These are phyloP conservation scores for Drosophila tanythrix DNA, from an alignment of 2,888 invertebrate species.

Conservation along the genomic window DNA sequence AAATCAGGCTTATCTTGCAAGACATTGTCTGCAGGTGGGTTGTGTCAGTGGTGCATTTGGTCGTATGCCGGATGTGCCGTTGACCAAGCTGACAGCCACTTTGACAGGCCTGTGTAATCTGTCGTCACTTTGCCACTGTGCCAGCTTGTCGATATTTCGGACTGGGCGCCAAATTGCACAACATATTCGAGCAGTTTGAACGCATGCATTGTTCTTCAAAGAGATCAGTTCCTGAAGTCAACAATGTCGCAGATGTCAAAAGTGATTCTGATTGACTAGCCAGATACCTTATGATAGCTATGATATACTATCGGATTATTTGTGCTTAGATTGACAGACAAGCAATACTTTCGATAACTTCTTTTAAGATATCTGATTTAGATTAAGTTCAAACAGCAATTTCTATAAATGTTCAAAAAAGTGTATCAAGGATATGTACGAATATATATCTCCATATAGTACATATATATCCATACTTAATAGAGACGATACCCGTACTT, in stretches of 20 bases:
- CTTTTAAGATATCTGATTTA: background rate
- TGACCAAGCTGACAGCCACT: slow-evolving; percentile 13
- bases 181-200: background rate
- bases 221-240: background rate
- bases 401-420: background rate
- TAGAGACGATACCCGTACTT: background rate
- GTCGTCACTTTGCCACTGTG: slow-evolving; percentile 15
- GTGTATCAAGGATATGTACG: no score
- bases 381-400: background rate
- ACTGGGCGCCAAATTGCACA: slow-evolving; percentile 30
- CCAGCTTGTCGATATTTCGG: slow-evolving; percentile 5
- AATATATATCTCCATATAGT: no score
- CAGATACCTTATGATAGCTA: background rate
- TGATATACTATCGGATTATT: background rate
- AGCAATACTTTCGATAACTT: background rate
- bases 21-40: background rate
- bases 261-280: background rate
- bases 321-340: background rate
- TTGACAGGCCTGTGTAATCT: slow-evolving; percentile 47
- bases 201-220: background rate
- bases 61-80: slow-evolving; percentile 31
- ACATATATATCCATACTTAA: no score
- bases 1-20: slow-evolving; percentile 7
- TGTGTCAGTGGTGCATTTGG: slow-evolving; percentile 6
- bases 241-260: background rate